Base-by-base conservation (phyloP, 64 coral and sea anemone species). In the Pocillopora damicornis region DNA sequence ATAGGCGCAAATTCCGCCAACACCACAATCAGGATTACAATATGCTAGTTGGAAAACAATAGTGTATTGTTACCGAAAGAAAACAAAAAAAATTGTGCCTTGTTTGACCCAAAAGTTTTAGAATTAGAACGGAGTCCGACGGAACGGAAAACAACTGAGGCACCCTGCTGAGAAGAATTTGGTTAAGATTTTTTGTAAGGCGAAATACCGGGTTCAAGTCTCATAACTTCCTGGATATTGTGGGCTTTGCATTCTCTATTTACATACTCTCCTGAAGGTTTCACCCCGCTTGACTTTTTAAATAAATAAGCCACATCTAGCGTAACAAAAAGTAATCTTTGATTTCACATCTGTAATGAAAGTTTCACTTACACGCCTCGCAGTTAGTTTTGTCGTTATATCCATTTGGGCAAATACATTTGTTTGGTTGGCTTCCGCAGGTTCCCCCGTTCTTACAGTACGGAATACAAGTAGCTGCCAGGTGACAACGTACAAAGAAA, bases 401-500 rank as follows among this genome's bases (percentile, higher is more conserved):
- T 17, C 75, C 83, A 6, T 4, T 12, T 26, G 22, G 7, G 37
- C 90, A 92, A 0, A 38, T 9, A 42, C 90, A 92, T 7, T 0
- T 17, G 60, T 92, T 80, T 13, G 90, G 83, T 36, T 7, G 7
- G 7, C 42, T 51, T 9, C 7, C 3, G 13, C 90, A 92, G 2
- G 38, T 61, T 63, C 90, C 90, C 5, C 74, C 82, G 22, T 92
- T 86, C 26, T 92, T 25, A 58, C 90, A 92, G 42, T 78, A 87
- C 7, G 90, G 83, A 59, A 87, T 30, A 87, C 90, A 92, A 34
- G 76, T 87, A 22, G 90, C 90, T 92, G 37, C 15, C 64, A 77
- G 71, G 3, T 60, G 26, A 62, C 22, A 71, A 73, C 30, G 42
- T 1, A 61, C 2, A 74, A 37, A 4, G 58, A 17, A 51, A 51